Base-by-base conservation (phyloP, 1,140 invertebrate species). In the Aphaenogaster rudis region DNA sequence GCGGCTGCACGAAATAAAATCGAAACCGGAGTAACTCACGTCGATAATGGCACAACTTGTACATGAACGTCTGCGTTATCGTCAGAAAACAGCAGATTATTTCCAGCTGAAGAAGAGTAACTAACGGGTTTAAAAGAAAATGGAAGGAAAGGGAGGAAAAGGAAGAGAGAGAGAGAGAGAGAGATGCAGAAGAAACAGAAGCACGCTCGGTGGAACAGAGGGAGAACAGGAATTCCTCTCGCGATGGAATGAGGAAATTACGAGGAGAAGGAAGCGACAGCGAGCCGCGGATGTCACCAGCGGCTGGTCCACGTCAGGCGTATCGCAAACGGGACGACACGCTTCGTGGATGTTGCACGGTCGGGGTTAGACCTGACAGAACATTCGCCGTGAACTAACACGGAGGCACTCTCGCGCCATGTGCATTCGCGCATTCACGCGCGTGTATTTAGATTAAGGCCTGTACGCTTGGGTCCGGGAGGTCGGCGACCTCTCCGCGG, bases 281-380 rank as follows among this genome's bases (percentile, higher is more conserved):
- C 59, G 79, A 76, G 69, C 61, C 88, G 88, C 88, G 88, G 86
- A 81, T 91, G 89, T 91, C 89, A 91, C 89, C 88, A 77, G 54
- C 54, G 88, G 69, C 76, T 81, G 89, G 88, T 90, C 86, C 88
- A 86, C 88, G 89, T 90, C 80, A 90, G 74, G 67, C 89, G 88
- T 90, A 87, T 90, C 87, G 87, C 79, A 2, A 90, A 63, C 89
- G 89, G 88, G 79, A 90, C 89, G 89, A 90, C 76, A 90, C 88
- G 89, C 86, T 91, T 81, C 86, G 88, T 50, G 88, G 69, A 90
- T 77, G 77, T 88, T 64, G 86, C 86, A 36, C 77, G 54, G 57
- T 76, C 15, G 84, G 64, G 77, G 71, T 77, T 87, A 87, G 72
- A 76, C 50, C 66, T 48, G 42, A 67, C 28, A 45, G 76, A 66